Evolutionary conservation across 2,113 vertebrate genomes (phyloP).

Genomic region (Cromileptes altivelis): DNA sequence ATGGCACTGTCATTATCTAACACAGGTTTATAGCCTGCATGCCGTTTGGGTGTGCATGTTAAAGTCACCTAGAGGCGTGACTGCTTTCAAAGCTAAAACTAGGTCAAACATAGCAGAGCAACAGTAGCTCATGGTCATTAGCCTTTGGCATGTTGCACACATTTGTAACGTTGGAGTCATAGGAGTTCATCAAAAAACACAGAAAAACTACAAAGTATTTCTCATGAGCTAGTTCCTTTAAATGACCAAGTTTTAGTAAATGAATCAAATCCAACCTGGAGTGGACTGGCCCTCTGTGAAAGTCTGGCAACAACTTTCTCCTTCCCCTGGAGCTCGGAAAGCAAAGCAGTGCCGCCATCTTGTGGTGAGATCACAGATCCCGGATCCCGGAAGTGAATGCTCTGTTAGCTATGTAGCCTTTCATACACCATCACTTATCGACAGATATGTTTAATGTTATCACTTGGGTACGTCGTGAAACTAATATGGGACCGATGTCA

Average conservation of each 20-base stretch:
- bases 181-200: background rate
- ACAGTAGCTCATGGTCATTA: background rate
- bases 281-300: background rate
- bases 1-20: background rate
- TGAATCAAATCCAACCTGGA: background rate
- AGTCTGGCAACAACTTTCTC: background rate
- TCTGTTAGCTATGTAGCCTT: background rate
- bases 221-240: background rate
- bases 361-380: conserved; percentile 24
- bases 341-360: conserved; percentile 34
- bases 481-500: conserved; percentile 48
- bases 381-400: conserved; percentile 62
- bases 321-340: background rate
- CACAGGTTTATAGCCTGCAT: background rate
- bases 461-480: background rate
- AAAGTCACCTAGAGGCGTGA: background rate
- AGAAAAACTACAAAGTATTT: background rate
- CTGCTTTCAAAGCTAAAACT: background rate
- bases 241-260: background rate
- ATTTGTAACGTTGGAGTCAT: background rate
- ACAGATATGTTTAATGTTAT: background rate
- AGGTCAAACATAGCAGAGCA: background rate
- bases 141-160: background rate
- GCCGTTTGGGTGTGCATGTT: too few species aligned
- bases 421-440: background rate